A percentile compares a stretch with the other conserved stretches of the same genome.
These are phyloP conservation scores for Siniperca undulata DNA, from an alignment of 2,797 vertebrate species.

Conservation along the genomic window DNA sequence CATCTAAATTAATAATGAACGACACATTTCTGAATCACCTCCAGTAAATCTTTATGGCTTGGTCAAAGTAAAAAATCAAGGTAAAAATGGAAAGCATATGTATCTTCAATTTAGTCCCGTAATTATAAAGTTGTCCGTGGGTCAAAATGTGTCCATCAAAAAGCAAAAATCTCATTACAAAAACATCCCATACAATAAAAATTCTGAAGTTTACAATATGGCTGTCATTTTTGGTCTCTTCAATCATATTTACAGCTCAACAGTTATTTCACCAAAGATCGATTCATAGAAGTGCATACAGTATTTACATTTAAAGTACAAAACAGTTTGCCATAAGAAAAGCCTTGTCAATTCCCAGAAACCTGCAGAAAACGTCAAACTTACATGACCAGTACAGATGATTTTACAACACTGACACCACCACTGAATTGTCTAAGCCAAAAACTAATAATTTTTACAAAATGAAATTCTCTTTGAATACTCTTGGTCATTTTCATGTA, in stretches of 20 bases:
- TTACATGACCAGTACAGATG: neutral
- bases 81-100: neutral
- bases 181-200: slow-evolving; percentile 35
- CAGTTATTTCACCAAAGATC: neutral
- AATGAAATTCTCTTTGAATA: neutral
- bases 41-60: slow-evolving; percentile 46
- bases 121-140: slow-evolving; percentile 15
- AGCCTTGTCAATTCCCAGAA: neutral
- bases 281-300: neutral
- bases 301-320: slow-evolving; percentile 42
- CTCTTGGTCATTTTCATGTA: neutral
- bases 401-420: slow-evolving; percentile 6
- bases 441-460: neutral
- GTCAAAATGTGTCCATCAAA: slow-evolving; percentile 11
- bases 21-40: neutral
- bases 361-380: neutral
- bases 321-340: slow-evolving; percentile 28
- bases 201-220: slow-evolving; percentile 37
- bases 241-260: slow-evolving; percentile 31
- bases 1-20: neutral
- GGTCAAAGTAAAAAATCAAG: slow-evolving; percentile 9
- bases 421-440: neutral
- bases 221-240: slow-evolving; percentile 65
- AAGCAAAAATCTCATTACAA: slow-evolving; percentile 32
- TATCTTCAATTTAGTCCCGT: neutral